A percentile compares a stretch with the other conserved stretches of the same genome.
phyloP scores from a whole-genome alignment of 2,113 vertebrate species.

The Bubo scandiacus region DNA sequence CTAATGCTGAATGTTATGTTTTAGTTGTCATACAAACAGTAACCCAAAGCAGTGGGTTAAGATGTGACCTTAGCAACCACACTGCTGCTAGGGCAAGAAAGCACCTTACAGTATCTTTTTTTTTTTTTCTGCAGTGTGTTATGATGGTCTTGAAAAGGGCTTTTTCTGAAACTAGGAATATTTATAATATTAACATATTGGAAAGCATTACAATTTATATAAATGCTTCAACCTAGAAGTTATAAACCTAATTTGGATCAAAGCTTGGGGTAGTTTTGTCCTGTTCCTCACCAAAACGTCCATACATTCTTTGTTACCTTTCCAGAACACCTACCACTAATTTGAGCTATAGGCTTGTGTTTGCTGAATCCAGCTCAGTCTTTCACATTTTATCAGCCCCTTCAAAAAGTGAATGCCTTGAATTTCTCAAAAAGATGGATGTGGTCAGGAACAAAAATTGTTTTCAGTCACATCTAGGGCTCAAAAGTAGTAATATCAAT shows the following conservation, averaged over 20 bases:
- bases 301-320: not conserved
- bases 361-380: not conserved
- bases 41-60: not conserved
- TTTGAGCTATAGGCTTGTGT: not conserved
- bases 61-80: not conserved
- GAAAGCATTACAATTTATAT: not conserved
- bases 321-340: not conserved
- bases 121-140: not conserved
- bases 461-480: not conserved
- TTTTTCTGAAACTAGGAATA: not conserved
- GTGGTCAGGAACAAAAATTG: not conserved
- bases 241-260: not conserved
- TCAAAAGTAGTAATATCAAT: not conserved
- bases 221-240: not conserved
- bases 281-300: not conserved
- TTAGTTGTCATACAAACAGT: not conserved
- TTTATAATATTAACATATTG: not conserved
- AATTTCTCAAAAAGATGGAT: not conserved
- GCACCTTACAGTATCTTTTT: not conserved
- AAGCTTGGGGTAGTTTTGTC: not conserved
- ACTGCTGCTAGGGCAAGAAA: not conserved
- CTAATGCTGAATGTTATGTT: not conserved
- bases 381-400: not conserved
- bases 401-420: not conserved
- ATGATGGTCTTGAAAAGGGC: not conserved